These are phyloP conservation scores for Holacanthus passer DNA, from an alignment of 2,113 vertebrate species.

Conservation along the genomic window DNA sequence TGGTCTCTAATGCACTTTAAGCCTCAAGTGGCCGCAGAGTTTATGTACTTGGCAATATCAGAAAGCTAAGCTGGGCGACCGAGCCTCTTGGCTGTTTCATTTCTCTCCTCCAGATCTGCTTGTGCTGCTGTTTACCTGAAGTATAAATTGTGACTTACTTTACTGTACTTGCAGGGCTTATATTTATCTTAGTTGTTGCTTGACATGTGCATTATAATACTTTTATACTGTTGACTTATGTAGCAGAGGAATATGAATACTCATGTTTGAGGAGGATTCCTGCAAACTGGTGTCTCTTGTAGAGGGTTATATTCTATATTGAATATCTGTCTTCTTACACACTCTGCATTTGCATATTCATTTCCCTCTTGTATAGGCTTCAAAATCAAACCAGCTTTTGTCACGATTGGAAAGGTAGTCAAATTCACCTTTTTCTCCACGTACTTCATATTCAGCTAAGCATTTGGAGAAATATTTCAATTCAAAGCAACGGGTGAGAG, in stretches of 20 bases:
- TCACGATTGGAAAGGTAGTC: slow-evolving; percentile 13
- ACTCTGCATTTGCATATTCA: too few species aligned
- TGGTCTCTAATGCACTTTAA: slow-evolving; percentile 3
- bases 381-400: not conserved
- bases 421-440: slow-evolving; percentile 1
- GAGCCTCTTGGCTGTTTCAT: not conserved
- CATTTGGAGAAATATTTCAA: slow-evolving; percentile 32
- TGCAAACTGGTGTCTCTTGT: not conserved
- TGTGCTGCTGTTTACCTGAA: not conserved
- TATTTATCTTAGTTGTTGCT: not conserved
- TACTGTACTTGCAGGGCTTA: not conserved
- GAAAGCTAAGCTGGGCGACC: not conserved
- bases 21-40: not conserved
- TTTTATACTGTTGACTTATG: not conserved
- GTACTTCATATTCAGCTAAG: not conserved
- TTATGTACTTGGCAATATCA: not conserved
- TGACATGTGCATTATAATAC: not conserved
- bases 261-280: not conserved
- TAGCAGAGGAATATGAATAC: not conserved
- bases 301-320: not conserved
- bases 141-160: not conserved
- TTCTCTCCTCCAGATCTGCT: slow-evolving; percentile 5
- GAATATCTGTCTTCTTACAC: not conserved
- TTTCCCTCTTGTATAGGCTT: not conserved
- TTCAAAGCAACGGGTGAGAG: slow-evolving; percentile 23